A percentile compares a stretch with the other conserved stretches of the same genome.
These are phyloP conservation scores for Engystomops pustulosus DNA, from an alignment of 2,113 vertebrate species.

Conservation along the genomic window DNA sequence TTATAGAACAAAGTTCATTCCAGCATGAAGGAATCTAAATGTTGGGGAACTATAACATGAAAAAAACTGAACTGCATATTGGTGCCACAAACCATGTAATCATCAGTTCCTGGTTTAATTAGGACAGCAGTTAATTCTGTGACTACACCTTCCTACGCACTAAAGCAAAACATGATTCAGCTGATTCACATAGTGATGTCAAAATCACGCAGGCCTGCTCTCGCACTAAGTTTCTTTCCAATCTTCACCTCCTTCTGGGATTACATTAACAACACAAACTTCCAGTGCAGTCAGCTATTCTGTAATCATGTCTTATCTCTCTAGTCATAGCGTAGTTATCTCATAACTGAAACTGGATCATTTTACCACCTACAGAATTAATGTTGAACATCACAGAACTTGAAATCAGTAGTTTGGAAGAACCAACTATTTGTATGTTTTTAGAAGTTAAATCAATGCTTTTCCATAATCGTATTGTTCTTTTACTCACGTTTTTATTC, in stretches of 20 bases:
- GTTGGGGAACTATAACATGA: background rate
- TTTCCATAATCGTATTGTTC: too few relatives aligned
- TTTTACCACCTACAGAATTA: background rate
- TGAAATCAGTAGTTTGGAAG: too few relatives aligned
- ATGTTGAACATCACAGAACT: too few relatives aligned
- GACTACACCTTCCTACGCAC: slow-evolving; percentile 48
- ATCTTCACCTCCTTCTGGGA: background rate
- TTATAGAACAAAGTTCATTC: background rate
- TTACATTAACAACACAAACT: background rate
- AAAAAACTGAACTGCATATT: background rate
- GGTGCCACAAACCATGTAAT: slow-evolving; percentile 14
- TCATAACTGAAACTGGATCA: background rate
- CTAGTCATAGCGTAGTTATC: background rate
- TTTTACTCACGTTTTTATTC: too few relatives aligned
- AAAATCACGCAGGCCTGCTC: slow-evolving; percentile 28
- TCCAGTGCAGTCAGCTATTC: background rate
- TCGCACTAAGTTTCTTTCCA: slow-evolving; percentile 25
- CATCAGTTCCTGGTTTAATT: slow-evolving; percentile 42
- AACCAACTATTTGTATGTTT: too few relatives aligned
- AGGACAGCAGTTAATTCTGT: slow-evolving; percentile 49
- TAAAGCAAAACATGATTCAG: slow-evolving; percentile 52
- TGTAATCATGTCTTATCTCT: background rate
- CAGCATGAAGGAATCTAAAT: background rate
- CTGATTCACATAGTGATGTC: slow-evolving; percentile 35
- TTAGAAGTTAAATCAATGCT: too few relatives aligned